Evolutionary conservation across 2,113 vertebrate species (phyloP).

Genomic region (Notarius lentiginosus): DNA sequence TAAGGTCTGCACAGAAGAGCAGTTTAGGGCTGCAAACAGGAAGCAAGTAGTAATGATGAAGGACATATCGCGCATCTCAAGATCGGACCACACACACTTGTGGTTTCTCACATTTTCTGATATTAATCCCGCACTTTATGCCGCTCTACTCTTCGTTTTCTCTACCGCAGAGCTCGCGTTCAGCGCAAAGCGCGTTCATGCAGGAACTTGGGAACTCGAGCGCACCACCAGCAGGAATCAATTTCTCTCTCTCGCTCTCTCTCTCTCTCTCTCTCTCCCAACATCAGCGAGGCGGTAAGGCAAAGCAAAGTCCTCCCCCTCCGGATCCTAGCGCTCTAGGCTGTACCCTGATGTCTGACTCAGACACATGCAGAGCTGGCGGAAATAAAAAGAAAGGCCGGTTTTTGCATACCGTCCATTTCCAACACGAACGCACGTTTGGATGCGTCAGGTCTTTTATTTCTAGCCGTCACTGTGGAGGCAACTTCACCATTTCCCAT

Average conservation of each 20-base stretch:
- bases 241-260: slow-evolving; percentile 39
- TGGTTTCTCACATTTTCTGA: slow-evolving; percentile 63
- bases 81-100: slow-evolving; percentile 54
- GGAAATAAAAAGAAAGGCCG: slow-evolving; percentile 12
- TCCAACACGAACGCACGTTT: slow-evolving; percentile 7
- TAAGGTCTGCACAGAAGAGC: slow-evolving; percentile 50
- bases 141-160: background rate
- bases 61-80: slow-evolving; percentile 59
- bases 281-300: slow-evolving; percentile 32
- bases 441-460: slow-evolving; percentile 4
- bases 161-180: background rate
- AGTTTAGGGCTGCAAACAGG: slow-evolving; percentile 51
- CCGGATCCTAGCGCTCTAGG: slow-evolving; percentile 60
- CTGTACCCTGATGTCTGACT: slow-evolving; percentile 17
- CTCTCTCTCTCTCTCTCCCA: background rate
- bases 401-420: slow-evolving; percentile 16
- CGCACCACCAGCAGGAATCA: slow-evolving; percentile 77
- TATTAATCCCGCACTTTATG: slow-evolving; percentile 27
- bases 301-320: slow-evolving; percentile 48
- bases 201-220: slow-evolving; percentile 86
- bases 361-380: slow-evolving; percentile 12
- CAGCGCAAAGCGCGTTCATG: slow-evolving; percentile 54
- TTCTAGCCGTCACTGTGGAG: background rate
- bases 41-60: slow-evolving; percentile 59
- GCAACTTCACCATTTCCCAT: background rate